A percentile compares a stretch with the other conserved stretches of the same genome.
These are phyloP conservation scores for Xylota segnis DNA, from an alignment of 2,888 invertebrate species.

Conservation along the genomic window DNA sequence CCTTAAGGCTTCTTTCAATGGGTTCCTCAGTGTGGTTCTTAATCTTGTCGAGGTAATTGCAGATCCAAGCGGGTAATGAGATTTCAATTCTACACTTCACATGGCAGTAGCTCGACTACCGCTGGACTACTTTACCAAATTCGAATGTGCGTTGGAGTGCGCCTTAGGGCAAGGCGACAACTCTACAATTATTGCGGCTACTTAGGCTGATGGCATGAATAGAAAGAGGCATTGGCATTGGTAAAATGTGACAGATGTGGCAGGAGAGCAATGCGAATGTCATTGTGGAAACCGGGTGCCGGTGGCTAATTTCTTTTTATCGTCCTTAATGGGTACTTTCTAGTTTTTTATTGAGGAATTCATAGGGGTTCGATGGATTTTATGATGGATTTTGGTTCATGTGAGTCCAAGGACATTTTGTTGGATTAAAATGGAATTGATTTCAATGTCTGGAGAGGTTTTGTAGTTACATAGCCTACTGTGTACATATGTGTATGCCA, in stretches of 20 bases:
- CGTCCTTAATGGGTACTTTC: constrained; percentile 58
- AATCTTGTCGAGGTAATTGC: constrained; percentile 34
- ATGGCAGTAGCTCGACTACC: constrained; percentile 18
- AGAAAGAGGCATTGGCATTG: constrained; percentile 2
- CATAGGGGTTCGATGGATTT: neutral
- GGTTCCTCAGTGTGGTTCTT: constrained; percentile 41
- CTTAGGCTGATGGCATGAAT: constrained; percentile 58
- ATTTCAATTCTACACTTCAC: constrained; percentile 52
- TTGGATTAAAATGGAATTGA: too few species aligned
- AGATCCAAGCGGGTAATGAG: constrained; percentile 55
- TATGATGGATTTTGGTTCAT: neutral
- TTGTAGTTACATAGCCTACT: too few species aligned
- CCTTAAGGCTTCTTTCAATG: constrained; percentile 48
- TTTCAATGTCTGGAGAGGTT: too few species aligned
- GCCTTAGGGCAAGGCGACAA: constrained; percentile 61
- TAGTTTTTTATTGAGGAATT: constrained; percentile 32
- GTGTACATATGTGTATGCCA: too few species aligned
- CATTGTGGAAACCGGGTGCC: constrained; percentile 39
- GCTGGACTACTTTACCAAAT: constrained; percentile 70
- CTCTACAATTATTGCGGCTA: constrained; percentile 74
- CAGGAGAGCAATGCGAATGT: constrained; percentile 23
- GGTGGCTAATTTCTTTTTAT: constrained; percentile 57
- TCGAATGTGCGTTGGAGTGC: constrained; percentile 81
- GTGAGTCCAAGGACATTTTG: neutral
- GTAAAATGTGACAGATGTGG: constrained; percentile 72